Conservation (phyloP, 2,113 vertebrate genomes). For the Bambusicola thoracicus region DNA sequence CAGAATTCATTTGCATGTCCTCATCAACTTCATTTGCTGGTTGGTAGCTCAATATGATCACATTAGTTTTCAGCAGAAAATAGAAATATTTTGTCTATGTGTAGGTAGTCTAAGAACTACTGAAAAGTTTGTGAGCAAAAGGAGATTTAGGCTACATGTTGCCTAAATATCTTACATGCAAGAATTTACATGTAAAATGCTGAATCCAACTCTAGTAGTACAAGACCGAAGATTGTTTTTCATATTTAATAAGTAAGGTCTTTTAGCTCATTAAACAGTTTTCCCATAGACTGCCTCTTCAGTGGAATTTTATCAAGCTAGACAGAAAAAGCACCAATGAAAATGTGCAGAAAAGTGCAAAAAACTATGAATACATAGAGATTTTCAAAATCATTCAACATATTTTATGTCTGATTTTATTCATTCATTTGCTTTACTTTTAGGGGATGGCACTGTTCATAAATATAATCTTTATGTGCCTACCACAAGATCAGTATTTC, state of each 20-base stretch:
- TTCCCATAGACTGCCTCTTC: neutral
- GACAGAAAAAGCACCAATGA: neutral
- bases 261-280: neutral
- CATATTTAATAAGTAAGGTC: neutral
- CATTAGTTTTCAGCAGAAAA: neutral
- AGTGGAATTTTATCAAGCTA: neutral
- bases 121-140: neutral
- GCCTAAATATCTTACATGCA: neutral
- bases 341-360: neutral
- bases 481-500: neutral
- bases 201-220: neutral
- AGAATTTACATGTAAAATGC: neutral
- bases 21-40: neutral
- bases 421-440: neutral
- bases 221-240: neutral
- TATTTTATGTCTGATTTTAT: neutral
- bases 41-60: neutral
- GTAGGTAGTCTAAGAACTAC: neutral
- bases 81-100: slow-evolving; percentile 3
- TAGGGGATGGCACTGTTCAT: neutral
- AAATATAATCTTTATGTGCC: neutral
- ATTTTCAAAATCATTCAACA: neutral
- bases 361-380: neutral
- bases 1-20: slow-evolving; percentile 32
- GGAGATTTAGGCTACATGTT: neutral